A percentile compares a stretch with the other conserved stretches of the same genome.
These are phyloP conservation scores for Athripsodes cinereus DNA, from an alignment of 2,888 invertebrate species.

Conservation along the genomic window DNA sequence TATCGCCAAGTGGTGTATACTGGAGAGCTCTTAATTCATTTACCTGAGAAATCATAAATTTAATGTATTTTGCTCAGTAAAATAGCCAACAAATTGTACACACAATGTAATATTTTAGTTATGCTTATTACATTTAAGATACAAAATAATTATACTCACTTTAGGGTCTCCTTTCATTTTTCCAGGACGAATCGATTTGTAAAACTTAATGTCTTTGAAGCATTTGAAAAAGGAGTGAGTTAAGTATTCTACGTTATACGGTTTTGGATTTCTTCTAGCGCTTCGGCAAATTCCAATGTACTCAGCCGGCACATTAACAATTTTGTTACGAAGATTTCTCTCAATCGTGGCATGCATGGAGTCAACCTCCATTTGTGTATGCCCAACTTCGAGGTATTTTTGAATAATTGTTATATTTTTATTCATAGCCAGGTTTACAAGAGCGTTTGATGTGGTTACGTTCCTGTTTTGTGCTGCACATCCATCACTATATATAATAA, in stretches of 20 bases:
- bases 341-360: slow-evolving; percentile 18
- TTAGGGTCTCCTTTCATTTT: slow-evolving; percentile 7
- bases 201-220: background rate
- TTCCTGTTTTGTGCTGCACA: background rate
- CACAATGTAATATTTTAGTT: background rate
- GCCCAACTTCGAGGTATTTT: slow-evolving; percentile 3
- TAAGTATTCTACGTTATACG: background rate
- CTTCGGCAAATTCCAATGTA: slow-evolving; percentile 18
- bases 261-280: slow-evolving; percentile 16
- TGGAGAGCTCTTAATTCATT: background rate
- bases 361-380: slow-evolving; percentile 4
- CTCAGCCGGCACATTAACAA: slow-evolving; percentile 22
- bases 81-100: no score
- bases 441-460: background rate
- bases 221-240: background rate
- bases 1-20: slow-evolving; percentile 1
- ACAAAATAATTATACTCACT: no score
- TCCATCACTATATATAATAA: slow-evolving; percentile 1
- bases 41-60: no score
- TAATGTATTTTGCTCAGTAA: no score
- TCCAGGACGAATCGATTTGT: slow-evolving; percentile 3
- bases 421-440: background rate
- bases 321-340: slow-evolving; percentile 14
- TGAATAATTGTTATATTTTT: background rate
- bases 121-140: no score